Conservation (phyloP, 2,797 vertebrate species). For the Pseudopleuronectes americanus region DNA sequence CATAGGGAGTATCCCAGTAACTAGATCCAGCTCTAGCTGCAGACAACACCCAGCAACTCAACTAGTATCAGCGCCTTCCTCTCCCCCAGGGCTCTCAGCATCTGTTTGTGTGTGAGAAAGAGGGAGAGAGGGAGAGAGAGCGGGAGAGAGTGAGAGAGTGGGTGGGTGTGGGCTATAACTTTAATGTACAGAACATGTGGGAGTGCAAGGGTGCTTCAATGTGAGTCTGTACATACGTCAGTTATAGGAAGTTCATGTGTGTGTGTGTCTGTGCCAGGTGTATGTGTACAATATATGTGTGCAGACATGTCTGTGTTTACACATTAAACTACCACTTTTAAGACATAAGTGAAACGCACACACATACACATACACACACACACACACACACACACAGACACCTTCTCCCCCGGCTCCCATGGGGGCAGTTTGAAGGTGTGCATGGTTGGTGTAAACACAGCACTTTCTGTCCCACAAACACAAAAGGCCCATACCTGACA, state of each 20-base stretch:
- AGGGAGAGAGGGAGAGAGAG: neutral
- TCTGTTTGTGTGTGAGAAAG: constrained; percentile 38
- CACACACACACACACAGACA: constrained; percentile 9
- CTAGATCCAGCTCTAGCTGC: constrained; percentile 78
- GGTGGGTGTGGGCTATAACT: constrained; percentile 38
- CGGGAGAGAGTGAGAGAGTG: neutral
- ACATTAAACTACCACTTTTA: constrained; percentile 56
- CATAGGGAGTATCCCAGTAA: constrained; percentile 77
- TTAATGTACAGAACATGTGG: constrained; percentile 62
- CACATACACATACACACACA: neutral
- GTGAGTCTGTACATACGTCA: constrained; percentile 24
- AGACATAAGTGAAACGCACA: constrained; percentile 30
- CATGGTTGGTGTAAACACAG: constrained; percentile 58
- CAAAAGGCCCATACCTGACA: constrained; percentile 47
- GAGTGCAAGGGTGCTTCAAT: constrained; percentile 43
- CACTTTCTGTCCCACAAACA: constrained; percentile 65
- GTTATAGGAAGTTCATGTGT: constrained; percentile 26
- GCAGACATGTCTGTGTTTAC: constrained; percentile 66
- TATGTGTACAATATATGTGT: constrained; percentile 21
- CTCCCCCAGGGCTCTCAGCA: constrained; percentile 58
- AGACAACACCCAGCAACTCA: constrained; percentile 78
- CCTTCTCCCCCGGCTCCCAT: constrained; percentile 16
- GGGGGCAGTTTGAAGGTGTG: constrained; percentile 53
- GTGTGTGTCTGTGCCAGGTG: constrained; percentile 6
- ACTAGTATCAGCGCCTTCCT: constrained; percentile 65